Base-by-base conservation (phyloP, 2,888 invertebrate genomes). In the Diaphora mendica region DNA sequence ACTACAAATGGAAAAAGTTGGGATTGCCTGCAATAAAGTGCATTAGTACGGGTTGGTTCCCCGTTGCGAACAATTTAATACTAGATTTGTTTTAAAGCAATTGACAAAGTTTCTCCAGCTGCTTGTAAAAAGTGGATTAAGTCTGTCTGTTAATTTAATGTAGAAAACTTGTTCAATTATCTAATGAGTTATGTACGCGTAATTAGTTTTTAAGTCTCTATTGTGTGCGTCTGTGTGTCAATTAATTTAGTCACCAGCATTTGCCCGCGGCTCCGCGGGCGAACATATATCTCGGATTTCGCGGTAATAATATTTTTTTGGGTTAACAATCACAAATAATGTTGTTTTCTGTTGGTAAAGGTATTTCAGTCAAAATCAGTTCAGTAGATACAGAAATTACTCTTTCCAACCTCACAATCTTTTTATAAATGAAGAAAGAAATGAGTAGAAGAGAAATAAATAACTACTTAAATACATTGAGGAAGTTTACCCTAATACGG, bases 1-100 rank as follows among this genome's bases (percentile, higher is more conserved):
- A 79, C 73, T 76, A 75, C 73, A 74, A 83, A 84, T 85, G 84
- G 84, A 82, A 83, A 85, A 84, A 85, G 84, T 84, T 84, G 55
- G 67, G 26, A 82, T 83, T 82, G 82, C 77, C 55, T 67, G 75
- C 80, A 72, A 77, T 83, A 80, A 82, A 80, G 75, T 82, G 78
- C 82, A 85, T 74, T 74, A 70, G 73, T 75, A 64, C 75, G 71
- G 68, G 71, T 76, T 30, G 67, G 71, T 75, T 73, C 42, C 26
- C 62, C 48, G 70, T 68, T 26, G 64, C 51, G n/a, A 73, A 74
- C 73, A 72, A 71, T 79, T 77, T 75, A 72, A 74, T 62, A 70
- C 33, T 0, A 13, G 51, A 17, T 74, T 77, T 64, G 39, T 76
- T 78, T 72, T 62, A 55, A 74, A 62, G 48, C 72, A n/a, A 70